Percentiles rank a stretch among this genome's conserved stretches.
Conservation (phyloP, 1,140 invertebrate genomes). For the Artemia franciscana region DNA sequence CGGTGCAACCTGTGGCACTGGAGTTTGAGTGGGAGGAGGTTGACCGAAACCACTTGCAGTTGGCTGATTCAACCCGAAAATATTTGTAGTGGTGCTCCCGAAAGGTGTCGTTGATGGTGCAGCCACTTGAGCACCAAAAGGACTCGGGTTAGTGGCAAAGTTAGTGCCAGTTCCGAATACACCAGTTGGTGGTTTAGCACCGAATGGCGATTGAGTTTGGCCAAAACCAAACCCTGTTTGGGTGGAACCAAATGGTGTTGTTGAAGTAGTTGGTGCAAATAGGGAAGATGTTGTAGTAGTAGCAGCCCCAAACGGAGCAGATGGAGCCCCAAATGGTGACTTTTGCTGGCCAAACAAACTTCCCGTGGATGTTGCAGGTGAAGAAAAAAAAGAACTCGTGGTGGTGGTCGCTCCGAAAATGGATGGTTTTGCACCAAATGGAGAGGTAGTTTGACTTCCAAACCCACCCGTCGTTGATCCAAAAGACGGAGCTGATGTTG, state of each 20-base stretch:
- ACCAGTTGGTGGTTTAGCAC: constrained; percentile 18
- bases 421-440: constrained; percentile 20
- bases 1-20: constrained; percentile 4
- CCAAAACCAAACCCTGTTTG: constrained; percentile 19
- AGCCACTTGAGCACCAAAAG: constrained; percentile 24
- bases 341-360: background rate
- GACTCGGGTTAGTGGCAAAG: constrained; percentile 19
- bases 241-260: background rate
- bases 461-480: constrained; percentile 11
- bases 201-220: constrained; percentile 21
- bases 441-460: constrained; percentile 19
- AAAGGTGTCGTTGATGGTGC: constrained; percentile 16
- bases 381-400: constrained; percentile 9
- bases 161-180: background rate
- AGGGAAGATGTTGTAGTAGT: constrained; percentile 9
- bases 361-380: constrained; percentile 5
- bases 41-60: constrained; percentile 14
- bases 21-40: constrained; percentile 14
- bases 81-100: constrained; percentile 11
- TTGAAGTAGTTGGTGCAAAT: background rate
- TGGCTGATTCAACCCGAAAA: constrained; percentile 12
- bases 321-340: background rate
- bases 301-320: constrained; percentile 23
- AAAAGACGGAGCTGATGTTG: constrained; percentile 8
- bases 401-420: constrained; percentile 10